These are phyloP conservation scores for Phataginus tricuspis DNA, from an alignment of 2,797 vertebrate genomes.

Conservation along the genomic window DNA sequence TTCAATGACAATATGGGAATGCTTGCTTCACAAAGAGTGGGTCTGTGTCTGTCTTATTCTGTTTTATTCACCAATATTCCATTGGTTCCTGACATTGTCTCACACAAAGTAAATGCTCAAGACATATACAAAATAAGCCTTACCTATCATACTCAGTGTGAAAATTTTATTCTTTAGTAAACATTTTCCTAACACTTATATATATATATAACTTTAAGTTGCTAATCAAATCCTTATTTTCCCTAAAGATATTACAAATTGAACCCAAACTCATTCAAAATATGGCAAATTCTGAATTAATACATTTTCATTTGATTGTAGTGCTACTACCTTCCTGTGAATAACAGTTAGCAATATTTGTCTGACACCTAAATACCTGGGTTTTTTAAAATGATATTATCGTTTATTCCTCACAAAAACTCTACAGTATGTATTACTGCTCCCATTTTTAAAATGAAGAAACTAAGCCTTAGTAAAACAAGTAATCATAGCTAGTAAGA, in stretches of 20 bases:
- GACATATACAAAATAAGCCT: not conserved
- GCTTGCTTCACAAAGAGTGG: not conserved
- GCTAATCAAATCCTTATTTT: not conserved
- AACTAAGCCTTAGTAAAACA: not conserved
- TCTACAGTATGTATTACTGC: not conserved
- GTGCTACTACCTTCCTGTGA: not conserved
- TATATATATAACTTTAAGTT: too few relatives aligned
- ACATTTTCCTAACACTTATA: not conserved
- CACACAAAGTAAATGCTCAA: not conserved
- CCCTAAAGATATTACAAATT: not conserved
- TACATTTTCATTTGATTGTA: not conserved
- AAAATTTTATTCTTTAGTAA: constrained; percentile 3
- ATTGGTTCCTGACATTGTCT: not conserved
- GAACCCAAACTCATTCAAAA: not conserved
- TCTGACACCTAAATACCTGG: not conserved
- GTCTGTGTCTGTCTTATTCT: not conserved
- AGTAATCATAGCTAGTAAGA: not conserved
- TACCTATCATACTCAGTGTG: not conserved
- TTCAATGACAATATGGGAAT: not conserved
- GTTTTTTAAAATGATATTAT: not conserved
- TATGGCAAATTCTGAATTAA: constrained; percentile 2
- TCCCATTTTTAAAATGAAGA: not conserved
- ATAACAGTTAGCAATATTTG: not conserved
- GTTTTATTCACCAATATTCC: not conserved
- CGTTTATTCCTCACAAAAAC: not conserved